A percentile compares a stretch with the other conserved stretches of the same genome.
phyloP scores from a whole-genome alignment of 2,888 invertebrate species.

The Cotesia congregata region DNA sequence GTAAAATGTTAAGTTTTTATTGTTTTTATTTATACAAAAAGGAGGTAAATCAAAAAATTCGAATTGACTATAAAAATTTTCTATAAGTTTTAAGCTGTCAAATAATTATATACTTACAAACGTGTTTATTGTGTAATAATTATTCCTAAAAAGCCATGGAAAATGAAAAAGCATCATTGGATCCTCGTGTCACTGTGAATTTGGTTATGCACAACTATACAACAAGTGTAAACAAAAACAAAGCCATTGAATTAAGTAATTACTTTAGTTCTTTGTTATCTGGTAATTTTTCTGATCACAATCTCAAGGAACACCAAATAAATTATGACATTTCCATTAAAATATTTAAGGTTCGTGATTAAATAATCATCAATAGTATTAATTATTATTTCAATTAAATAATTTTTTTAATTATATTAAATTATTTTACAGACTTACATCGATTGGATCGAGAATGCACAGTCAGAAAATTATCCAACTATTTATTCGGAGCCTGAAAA shows the following conservation, averaged over 20 bases:
- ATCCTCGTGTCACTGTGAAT: not conserved
- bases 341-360: slow-evolving; percentile 55
- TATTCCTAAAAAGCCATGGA: too few species aligned
- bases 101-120: too few species aligned
- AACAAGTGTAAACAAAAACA: not conserved
- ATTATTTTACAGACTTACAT: slow-evolving; percentile 56
- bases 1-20: too few species aligned
- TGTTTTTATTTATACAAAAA: too few species aligned
- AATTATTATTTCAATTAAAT: not conserved
- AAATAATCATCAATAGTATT: slow-evolving; percentile 7
- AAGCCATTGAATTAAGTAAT: slow-evolving; percentile 47
- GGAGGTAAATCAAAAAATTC: too few species aligned
- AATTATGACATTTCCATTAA: slow-evolving; percentile 56
- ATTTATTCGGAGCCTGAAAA: slow-evolving; percentile 45
- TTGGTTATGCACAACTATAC: not conserved
- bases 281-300: slow-evolving; percentile 56
- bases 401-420: not conserved
- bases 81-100: too few species aligned
- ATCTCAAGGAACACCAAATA: slow-evolving; percentile 53
- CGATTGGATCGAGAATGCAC: slow-evolving; percentile 54
- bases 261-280: slow-evolving; percentile 60
- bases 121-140: too few species aligned
- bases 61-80: too few species aligned
- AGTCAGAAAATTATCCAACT: slow-evolving; percentile 34
- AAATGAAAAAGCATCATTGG: not conserved